Conservation (phyloP, 2,113 vertebrate genomes). For the Phalacrocorax carbo region DNA sequence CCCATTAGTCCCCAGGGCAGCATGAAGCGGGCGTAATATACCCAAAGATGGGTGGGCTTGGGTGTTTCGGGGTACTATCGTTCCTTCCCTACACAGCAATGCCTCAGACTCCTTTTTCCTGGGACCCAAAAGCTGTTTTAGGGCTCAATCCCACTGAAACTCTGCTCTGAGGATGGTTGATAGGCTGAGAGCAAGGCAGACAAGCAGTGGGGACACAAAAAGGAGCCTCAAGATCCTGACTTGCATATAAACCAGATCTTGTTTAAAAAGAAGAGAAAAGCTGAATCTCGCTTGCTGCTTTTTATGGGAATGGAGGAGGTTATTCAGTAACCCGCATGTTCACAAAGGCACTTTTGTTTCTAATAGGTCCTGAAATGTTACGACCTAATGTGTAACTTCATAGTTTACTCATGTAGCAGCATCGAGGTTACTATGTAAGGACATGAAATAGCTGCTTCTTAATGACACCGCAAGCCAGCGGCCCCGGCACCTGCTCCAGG, state of each 20-base stretch:
- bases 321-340: conserved; percentile 57
- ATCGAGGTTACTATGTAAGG: conserved; percentile 23
- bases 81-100: neutral
- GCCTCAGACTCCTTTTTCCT: neutral
- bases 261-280: neutral
- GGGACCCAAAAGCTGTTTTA: neutral
- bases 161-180: neutral
- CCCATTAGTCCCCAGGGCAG: neutral
- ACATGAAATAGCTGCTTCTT: conserved; percentile 38
- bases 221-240: neutral
- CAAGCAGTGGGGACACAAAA: neutral
- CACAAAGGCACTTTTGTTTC: conserved; percentile 72
- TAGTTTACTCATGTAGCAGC: conserved; percentile 52
- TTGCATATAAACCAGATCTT: conserved; percentile 6
- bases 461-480: neutral
- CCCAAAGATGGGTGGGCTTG: neutral
- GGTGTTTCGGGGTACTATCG: neutral
- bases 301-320: conserved; percentile 37
- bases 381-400: conserved; percentile 74
- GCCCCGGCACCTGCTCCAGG: neutral
- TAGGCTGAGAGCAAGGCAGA: neutral
- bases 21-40: neutral
- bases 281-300: neutral
- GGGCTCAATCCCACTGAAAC: neutral
- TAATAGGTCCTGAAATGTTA: conserved; percentile 64